Conservation (phyloP, 2,797 vertebrate species). For the Trachops cirrhosus region DNA sequence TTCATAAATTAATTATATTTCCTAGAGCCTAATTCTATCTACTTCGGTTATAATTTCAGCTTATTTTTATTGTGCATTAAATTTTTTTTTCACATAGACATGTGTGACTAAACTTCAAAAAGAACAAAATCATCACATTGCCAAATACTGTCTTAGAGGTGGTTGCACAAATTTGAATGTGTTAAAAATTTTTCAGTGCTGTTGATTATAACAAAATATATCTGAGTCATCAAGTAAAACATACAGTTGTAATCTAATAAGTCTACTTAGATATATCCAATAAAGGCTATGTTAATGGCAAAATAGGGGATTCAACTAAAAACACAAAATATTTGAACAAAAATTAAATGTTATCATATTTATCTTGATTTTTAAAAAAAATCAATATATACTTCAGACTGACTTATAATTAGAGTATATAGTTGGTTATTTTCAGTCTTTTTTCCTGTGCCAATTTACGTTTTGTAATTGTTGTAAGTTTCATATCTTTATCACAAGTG, state of each 20-base stretch:
- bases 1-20: slow-evolving; percentile 10
- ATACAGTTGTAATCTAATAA: background rate
- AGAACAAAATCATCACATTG: background rate
- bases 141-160: background rate
- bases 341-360: background rate
- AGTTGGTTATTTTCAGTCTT: background rate
- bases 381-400: background rate
- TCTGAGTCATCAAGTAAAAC: background rate
- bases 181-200: background rate
- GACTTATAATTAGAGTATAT: background rate
- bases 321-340: background rate
- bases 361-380: background rate
- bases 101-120: background rate
- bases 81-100: background rate
- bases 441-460: background rate
- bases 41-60: background rate
- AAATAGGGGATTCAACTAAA: background rate
- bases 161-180: background rate
- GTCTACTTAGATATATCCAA: background rate
- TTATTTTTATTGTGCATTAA: background rate
- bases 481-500: background rate
- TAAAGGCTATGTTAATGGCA: background rate
- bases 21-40: background rate
- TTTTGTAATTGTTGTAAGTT: background rate
- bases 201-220: background rate